phyloP scores from a whole-genome alignment of 2,113 vertebrate genomes.

The Romanogobio albipinnatus region DNA sequence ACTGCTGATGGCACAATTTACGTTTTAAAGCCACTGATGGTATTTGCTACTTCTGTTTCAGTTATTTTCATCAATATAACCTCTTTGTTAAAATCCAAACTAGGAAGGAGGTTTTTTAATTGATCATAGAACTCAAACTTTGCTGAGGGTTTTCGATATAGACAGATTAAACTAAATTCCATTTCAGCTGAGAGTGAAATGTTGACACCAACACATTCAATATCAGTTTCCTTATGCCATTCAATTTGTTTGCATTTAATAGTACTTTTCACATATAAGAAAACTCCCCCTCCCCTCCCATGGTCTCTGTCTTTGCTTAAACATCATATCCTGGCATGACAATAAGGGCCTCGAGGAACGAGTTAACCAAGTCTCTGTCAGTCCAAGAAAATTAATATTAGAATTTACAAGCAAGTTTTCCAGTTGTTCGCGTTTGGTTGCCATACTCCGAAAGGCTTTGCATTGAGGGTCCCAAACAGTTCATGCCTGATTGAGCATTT shows the following conservation, averaged over 20 bases:
- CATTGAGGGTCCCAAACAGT: too few species aligned
- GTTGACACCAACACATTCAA: not conserved
- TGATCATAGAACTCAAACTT: not conserved
- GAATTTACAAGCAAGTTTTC: not conserved
- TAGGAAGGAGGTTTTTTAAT: not conserved
- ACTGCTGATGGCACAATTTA: too few species aligned
- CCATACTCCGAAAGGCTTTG: not conserved
- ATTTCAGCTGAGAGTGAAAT: too few species aligned
- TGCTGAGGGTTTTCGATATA: not conserved
- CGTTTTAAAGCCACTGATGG: too few species aligned
- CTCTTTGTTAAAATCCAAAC: too few species aligned
- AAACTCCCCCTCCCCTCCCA: not conserved
- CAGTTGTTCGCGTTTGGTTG: not conserved
- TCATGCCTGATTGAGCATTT: too few species aligned
- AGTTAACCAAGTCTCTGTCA: conserved; percentile 5
- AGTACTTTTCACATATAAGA: not conserved
- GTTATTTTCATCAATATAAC: too few species aligned
- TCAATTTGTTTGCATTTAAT: not conserved
- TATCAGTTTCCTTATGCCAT: not conserved
- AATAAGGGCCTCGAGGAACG: not conserved
- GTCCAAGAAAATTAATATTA: not conserved
- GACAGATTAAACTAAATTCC: not conserved
- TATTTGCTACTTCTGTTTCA: too few species aligned
- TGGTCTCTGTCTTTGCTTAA: not conserved
- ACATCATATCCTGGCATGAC: not conserved